Conservation (phyloP, 2,888 invertebrate species). For the Muschampia plurimacula region DNA sequence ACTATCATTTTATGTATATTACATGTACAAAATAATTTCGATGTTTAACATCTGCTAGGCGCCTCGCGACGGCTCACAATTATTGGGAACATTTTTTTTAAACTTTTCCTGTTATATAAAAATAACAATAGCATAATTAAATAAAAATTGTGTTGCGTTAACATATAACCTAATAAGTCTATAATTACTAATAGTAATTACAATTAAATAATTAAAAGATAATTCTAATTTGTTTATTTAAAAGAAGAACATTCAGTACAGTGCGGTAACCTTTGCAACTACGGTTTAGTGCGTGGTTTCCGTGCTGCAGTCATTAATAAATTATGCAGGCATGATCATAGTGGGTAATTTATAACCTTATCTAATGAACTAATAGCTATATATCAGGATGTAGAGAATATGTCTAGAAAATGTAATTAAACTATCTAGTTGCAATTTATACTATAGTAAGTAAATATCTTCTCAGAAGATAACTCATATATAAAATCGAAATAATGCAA, state of each 20-base stretch:
- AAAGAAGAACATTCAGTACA: not conserved
- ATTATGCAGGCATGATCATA: conserved; percentile 30
- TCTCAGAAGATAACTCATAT: not conserved
- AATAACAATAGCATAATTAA: no score
- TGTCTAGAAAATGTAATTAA: not conserved
- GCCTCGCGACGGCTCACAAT: no score
- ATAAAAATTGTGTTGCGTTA: no score
- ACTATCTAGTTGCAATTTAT: not conserved
- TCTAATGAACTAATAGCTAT: conserved; percentile 29
- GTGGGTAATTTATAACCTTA: conserved; percentile 33
- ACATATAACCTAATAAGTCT: no score
- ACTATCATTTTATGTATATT: no score
- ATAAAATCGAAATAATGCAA: not conserved
- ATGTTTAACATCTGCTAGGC: no score
- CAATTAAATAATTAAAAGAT: not conserved
- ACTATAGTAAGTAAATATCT: not conserved
- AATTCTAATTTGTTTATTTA: not conserved
- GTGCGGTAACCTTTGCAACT: not conserved
- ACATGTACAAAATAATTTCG: no score
- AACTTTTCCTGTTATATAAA: no score
- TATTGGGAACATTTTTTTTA: no score
- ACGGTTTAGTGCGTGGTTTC: conserved; percentile 3
- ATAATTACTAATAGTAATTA: no score
- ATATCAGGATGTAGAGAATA: conserved; percentile 12
- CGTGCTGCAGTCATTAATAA: conserved; percentile 33